Base-by-base conservation (phyloP, 1,140 invertebrate genomes). In the Pogonomyrmex californicus region DNA sequence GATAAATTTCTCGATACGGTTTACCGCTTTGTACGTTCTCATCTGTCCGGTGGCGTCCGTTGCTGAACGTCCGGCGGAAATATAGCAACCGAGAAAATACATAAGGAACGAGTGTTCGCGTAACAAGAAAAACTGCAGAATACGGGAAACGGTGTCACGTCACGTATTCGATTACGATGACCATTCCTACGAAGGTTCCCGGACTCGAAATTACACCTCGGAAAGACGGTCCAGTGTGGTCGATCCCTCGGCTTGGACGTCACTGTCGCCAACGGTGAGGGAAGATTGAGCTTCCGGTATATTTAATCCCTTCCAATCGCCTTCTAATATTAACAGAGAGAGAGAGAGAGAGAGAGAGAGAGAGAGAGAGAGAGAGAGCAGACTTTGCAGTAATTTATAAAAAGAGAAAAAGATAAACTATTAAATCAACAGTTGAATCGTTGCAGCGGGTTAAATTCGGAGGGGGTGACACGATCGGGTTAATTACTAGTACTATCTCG, bases 121-220 rank as follows among this genome's bases (percentile, higher is more conserved):
- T 51, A 66, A 60, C 38, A 51, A 66, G 76, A 83, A 90, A 82
- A 88, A 58, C 60, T 87, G 56, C 86, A 63, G 68, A 85, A 63
- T 81, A 85, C 62, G 75, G 76, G 86, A 90, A 91, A 93, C 87
- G 90, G 92, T 91, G 87, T 93, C 79, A 81, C 86, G 91, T 92
- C 92, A 92, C 92, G 92, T 93, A 92, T 94, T 92, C 93, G 93
- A 93, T 94, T 94, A 93, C 87, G 89, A 60, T 88, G 88, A 90
- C 88, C 90, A 63, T 92, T 87, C 17, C 47, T 47, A 38, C 54
- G 66, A 77, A 66, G 79, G 23, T 23, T 23, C 88, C 82, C 81
- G 44, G 36, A 36, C 44, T 73, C 30, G 87, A 88, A 92, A 93
- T 92, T 92, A 90, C 87, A 76, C 82, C 51, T 58, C 38, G 14